Conservation (phyloP, 2,888 invertebrate genomes). For the Papilio protenor region DNA sequence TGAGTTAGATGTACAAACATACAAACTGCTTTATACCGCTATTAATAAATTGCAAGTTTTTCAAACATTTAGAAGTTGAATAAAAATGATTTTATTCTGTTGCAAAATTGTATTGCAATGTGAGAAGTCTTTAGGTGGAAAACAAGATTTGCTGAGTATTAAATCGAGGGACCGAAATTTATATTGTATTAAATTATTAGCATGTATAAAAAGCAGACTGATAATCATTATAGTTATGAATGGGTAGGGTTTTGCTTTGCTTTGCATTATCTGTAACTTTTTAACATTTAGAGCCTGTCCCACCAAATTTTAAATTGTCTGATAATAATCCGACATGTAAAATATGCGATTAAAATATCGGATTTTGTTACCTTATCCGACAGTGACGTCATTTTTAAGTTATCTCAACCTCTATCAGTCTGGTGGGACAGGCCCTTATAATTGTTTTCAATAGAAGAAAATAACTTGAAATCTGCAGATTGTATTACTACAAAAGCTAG, state of each 20-base stretch:
- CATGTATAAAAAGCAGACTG: constrained; percentile 52
- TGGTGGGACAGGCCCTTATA: no score
- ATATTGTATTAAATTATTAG: constrained; percentile 61
- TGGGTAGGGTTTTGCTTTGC: constrained; percentile 47
- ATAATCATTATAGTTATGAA: constrained; percentile 43
- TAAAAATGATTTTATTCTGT: constrained; percentile 11
- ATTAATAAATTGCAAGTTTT: constrained; percentile 43
- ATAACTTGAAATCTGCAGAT: constrained; percentile 49
- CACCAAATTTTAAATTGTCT: no score
- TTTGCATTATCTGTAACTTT: constrained; percentile 42
- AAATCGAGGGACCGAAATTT: constrained; percentile 74
- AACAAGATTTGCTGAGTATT: constrained; percentile 63
- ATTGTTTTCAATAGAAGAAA: constrained; percentile 10
- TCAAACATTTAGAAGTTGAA: constrained; percentile 38
- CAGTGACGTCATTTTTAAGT: no score
- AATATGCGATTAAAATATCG: no score
- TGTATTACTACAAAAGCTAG: constrained; percentile 76
- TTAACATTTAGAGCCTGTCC: background rate
- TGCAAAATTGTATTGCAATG: constrained; percentile 41
- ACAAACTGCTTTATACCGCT: constrained; percentile 25
- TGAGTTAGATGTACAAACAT: constrained; percentile 19
- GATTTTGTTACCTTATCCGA: no score
- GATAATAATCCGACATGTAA: no score
- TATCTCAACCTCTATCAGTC: no score
- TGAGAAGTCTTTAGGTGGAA: constrained; percentile 49